phyloP scores from a whole-genome alignment of 2,797 vertebrate genomes.

The Simalia tracyae region DNA sequence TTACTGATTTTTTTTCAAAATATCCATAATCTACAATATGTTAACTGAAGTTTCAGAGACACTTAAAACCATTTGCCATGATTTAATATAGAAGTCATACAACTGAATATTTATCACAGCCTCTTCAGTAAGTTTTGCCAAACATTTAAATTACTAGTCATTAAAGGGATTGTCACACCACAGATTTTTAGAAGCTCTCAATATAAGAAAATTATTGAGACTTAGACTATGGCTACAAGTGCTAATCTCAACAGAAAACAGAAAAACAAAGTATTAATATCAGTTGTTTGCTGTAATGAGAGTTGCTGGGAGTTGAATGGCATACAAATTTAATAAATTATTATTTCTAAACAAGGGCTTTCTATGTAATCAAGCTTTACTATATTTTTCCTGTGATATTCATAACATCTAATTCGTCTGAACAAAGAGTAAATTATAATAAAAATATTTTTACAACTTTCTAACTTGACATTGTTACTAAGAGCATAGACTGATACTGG shows the following conservation, averaged over 20 bases:
- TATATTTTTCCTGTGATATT: constrained; percentile 33
- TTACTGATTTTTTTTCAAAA: background rate
- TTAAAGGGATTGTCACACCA: constrained; percentile 64
- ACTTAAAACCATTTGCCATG: constrained; percentile 17
- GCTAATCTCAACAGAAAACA: constrained; percentile 50
- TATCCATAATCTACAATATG: constrained; percentile 23
- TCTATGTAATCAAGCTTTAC: constrained; percentile 6
- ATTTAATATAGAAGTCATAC: constrained; percentile 51
- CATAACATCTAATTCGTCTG: constrained; percentile 11
- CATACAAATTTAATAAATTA: constrained; percentile 13
- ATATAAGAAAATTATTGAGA: constrained; percentile 56
- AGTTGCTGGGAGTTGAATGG: background rate
- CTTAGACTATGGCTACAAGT: constrained; percentile 46
- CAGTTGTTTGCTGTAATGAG: constrained; percentile 54
- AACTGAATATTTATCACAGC: constrained; percentile 65
- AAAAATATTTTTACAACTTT: constrained; percentile 37
- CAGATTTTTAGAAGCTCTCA: constrained; percentile 34
- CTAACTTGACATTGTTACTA: constrained; percentile 14
- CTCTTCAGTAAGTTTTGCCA: constrained; percentile 42
- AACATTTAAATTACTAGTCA: constrained; percentile 52
- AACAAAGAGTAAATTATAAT: constrained; percentile 49
- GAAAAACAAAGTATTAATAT: constrained; percentile 55
- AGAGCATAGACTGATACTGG: constrained; percentile 20
- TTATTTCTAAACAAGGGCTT: constrained; percentile 48
- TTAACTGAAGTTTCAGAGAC: constrained; percentile 55